Evolutionary conservation across 2,797 vertebrate species (phyloP).

Genomic region (Chelmon rostratus): DNA sequence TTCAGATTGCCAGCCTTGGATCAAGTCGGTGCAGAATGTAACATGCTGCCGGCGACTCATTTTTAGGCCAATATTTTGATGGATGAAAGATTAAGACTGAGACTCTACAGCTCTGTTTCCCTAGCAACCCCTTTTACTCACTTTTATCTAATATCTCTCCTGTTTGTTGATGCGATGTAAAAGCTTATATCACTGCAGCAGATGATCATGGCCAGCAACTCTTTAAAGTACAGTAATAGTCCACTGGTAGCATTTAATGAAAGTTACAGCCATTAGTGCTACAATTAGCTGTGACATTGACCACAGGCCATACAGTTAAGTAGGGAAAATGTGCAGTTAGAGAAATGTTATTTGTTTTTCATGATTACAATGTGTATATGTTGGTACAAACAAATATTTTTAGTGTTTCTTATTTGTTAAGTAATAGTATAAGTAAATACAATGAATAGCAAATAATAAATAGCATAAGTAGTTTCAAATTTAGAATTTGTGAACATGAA

Average conservation of each 20-base stretch:
- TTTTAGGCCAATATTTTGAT: slow-evolving; percentile 78
- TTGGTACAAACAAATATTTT: not conserved
- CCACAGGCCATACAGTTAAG: not conserved
- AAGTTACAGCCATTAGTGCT: slow-evolving; percentile 19
- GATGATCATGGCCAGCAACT: slow-evolving; percentile 45
- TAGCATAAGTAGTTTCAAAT: not conserved
- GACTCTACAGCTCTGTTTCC: slow-evolving; percentile 81
- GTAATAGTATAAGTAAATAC: not conserved
- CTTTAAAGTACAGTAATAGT: slow-evolving; percentile 44
- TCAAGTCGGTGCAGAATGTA: slow-evolving; percentile 38
- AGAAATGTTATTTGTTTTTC: not conserved
- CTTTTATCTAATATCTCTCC: slow-evolving; percentile 76
- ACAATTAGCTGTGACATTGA: slow-evolving; percentile 28
- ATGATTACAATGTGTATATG: not conserved
- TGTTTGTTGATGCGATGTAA: slow-evolving; percentile 66
- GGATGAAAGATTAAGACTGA: slow-evolving; percentile 78
- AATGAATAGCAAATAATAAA: not conserved
- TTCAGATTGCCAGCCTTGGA: slow-evolving; percentile 35
- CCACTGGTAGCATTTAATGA: slow-evolving; percentile 21
- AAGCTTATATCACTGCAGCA: slow-evolving; percentile 55
- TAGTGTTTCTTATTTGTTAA: not conserved
- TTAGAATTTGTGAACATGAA: not conserved
- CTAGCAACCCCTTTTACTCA: slow-evolving; percentile 80
- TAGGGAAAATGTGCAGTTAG: not conserved
- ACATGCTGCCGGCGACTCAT: slow-evolving; percentile 57